These are phyloP conservation scores for Paratilapia polleni DNA, from an alignment of 2,113 vertebrate species.

Conservation along the genomic window DNA sequence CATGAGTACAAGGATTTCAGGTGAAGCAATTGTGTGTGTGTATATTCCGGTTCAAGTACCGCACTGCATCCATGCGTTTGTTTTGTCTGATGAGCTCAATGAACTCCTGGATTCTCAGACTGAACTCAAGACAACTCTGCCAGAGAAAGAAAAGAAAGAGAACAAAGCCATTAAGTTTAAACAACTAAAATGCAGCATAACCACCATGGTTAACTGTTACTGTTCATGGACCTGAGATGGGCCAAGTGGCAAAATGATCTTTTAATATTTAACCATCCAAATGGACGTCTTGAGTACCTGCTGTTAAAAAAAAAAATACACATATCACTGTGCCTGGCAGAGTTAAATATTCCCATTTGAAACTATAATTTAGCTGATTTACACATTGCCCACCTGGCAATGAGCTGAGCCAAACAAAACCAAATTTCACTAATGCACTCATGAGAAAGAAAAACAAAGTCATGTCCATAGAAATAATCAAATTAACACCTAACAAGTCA, in stretches of 20 bases:
- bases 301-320: background rate
- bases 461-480: background rate
- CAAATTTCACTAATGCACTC: background rate
- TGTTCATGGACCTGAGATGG: background rate
- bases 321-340: background rate
- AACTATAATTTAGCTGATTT: background rate
- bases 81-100: slow-evolving; percentile 99
- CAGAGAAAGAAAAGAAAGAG: slow-evolving; percentile 22
- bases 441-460: background rate
- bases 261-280: background rate
- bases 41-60: slow-evolving; percentile 77
- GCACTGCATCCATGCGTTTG: slow-evolving; percentile 98
- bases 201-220: background rate
- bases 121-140: slow-evolving; percentile 99
- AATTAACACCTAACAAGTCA: background rate
- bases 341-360: too few relatives aligned
- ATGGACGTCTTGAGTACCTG: background rate
- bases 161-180: background rate
- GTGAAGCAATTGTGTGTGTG: background rate
- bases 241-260: background rate
- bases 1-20: rapidly evolving
- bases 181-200: background rate
- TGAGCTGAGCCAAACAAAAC: background rate
- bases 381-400: background rate
- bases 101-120: slow-evolving; percentile 98